These are phyloP conservation scores for Microctonus hyperodae DNA, from an alignment of 2,888 invertebrate genomes.

Conservation along the genomic window DNA sequence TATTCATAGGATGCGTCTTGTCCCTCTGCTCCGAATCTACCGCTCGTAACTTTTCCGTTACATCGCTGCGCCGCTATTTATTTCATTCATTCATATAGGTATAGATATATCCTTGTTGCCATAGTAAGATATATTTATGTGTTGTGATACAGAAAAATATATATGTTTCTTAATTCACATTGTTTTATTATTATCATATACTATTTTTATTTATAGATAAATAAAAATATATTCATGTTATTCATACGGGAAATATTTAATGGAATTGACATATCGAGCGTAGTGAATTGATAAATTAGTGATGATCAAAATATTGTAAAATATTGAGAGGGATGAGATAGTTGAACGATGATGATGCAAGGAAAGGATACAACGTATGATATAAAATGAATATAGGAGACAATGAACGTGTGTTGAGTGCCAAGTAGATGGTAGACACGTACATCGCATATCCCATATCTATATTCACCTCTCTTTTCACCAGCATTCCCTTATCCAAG, in stretches of 20 bases:
- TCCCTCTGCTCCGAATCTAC: constrained; percentile 53
- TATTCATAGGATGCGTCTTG: constrained; percentile 58
- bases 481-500: constrained; percentile 17
- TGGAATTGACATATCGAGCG: not conserved
- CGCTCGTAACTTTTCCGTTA: constrained; percentile 50
- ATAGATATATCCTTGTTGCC: not conserved
- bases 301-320: not conserved
- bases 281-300: constrained; percentile 39
- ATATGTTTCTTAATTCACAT: constrained; percentile 1
- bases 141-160: not conserved
- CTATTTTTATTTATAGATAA: not conserved
- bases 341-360: constrained; percentile 50
- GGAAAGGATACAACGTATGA: constrained; percentile 47
- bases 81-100: constrained; percentile 35
- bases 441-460: not conserved
- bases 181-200: not conserved
- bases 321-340: constrained; percentile 42
- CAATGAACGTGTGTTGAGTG: constrained; percentile 56
- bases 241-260: not conserved
- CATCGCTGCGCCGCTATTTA: constrained; percentile 46
- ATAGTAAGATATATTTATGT: not conserved
- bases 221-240: not conserved
- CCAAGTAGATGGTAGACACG: constrained; percentile 45
- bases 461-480: constrained; percentile 15
- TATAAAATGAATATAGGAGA: constrained; percentile 44